Base-by-base conservation (phyloP, 2,888 invertebrate genomes). In the Poecilus cupreus region DNA sequence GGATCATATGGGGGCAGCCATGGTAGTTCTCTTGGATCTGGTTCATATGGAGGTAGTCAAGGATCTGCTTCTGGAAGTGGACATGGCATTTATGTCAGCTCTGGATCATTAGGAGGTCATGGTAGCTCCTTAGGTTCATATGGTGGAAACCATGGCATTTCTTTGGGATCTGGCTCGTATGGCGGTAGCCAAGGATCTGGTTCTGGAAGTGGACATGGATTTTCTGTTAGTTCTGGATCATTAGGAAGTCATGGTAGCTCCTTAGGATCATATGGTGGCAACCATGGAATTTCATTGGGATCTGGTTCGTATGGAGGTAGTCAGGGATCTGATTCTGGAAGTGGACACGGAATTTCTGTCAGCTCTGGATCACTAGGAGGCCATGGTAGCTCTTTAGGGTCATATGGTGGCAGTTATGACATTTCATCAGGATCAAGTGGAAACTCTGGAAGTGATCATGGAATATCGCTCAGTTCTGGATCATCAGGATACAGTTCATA, bases 61-160 rank as follows among this genome's bases (percentile, higher is more conserved):
- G 74, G 74, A 46, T 46, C 46, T 22, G 49, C 22, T 4, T 68
- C n/a, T 13, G 68, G 68, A 26, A 37, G 68, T 37, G 68, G 68
- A 68, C 18, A 26, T 37, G 68, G 16, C 24, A 11, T 43, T 0
- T 43, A 10, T 3, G 43, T 10, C 13, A n/a, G 2, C 11, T 39
- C 39, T 39, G 39, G 39, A 32, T n/a, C n/a, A 39, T 39, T 39
- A 39, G 39, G 39, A 39, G 39, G 39, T 8, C 39, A 39, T 39
- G 39, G n/a, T n/a, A n/a, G n/a, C n/a, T n/a, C n/a, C n/a, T n/a
- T n/a, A n/a, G n/a, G 39, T 8, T 39, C 39, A 39, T 39, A 8
- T 39, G 68, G 70, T 39, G 32, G 13, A 16, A 70, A 43, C 22
- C 13, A 70, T 10, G 13, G 2, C 32, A 70, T 16, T 39, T n/a